A percentile compares a stretch with the other conserved stretches of the same genome.
Conservation (phyloP, 2,888 invertebrate genomes). For the Psylliodes chrysocephalus region DNA sequence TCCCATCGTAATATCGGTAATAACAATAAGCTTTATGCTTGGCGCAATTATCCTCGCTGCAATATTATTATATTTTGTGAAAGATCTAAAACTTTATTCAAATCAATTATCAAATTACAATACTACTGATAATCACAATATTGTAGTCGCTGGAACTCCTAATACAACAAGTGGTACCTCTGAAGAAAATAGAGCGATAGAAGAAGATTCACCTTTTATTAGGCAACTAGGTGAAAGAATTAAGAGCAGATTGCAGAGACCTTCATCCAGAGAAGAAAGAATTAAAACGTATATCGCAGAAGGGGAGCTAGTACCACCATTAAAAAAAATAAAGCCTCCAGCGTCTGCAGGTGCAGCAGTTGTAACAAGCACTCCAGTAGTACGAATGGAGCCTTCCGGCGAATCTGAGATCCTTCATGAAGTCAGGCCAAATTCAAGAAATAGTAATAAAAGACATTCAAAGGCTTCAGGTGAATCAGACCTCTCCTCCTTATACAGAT, state of each 20-base stretch:
- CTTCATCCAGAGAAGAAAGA: constrained; percentile 39
- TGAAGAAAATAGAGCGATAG: neutral
- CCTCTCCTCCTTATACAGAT: constrained; percentile 43
- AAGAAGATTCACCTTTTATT: constrained; percentile 25
- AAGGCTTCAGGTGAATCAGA: constrained; percentile 28
- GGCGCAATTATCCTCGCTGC: constrained; percentile 47
- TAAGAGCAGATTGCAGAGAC: constrained; percentile 20
- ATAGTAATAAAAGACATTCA: constrained; percentile 23
- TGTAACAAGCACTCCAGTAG: neutral
- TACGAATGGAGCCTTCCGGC: neutral
- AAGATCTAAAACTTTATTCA: constrained; percentile 44
- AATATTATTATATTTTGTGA: constrained; percentile 45
- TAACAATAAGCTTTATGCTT: constrained; percentile 52
- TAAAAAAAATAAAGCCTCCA: constrained; percentile 11
- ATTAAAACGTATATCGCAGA: constrained; percentile 43
- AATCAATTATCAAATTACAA: neutral
- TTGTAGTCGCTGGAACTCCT: neutral
- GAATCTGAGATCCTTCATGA: neutral
- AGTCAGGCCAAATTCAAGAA: constrained; percentile 22
- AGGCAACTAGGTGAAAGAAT: constrained; percentile 23
- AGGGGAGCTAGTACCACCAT: constrained; percentile 44
- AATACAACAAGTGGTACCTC: neutral
- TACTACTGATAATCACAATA: neutral
- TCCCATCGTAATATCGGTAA: constrained; percentile 50
- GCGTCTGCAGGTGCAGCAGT: neutral